Evolutionary conservation across 2,113 vertebrate genomes (phyloP).

Genomic region (Syngnathus scovelli): DNA sequence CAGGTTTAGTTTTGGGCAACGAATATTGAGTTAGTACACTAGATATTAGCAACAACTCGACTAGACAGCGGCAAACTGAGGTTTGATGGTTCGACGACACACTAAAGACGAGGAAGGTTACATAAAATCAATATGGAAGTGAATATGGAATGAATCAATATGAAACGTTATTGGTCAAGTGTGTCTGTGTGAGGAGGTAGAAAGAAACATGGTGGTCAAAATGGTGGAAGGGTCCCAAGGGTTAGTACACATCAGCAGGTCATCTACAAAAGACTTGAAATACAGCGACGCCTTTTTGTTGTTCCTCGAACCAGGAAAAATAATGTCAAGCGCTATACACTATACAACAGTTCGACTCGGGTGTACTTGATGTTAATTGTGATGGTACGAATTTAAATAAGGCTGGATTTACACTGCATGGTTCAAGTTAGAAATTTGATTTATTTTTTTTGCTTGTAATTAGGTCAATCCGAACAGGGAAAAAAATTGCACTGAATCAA

Average conservation of each 20-base stretch:
- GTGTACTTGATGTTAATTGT: not conserved
- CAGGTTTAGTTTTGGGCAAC: conserved; percentile 20
- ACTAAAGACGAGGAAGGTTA: conserved; percentile 10
- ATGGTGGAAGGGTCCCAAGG: conserved; percentile 38
- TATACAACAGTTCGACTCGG: not conserved
- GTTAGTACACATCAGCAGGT: conserved; percentile 4
- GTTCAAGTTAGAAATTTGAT: not conserved
- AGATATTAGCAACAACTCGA: not conserved
- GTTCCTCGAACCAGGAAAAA: conserved; percentile 18
- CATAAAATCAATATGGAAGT: conserved; percentile 4
- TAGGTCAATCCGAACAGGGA: not conserved
- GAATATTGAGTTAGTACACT: conserved; percentile 12
- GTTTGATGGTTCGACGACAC: conserved; percentile 37
- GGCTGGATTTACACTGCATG: not conserved
- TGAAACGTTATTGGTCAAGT: conserved; percentile 37
- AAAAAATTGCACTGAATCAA: not conserved
- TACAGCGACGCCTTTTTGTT: conserved; percentile 3
- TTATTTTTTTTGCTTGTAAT: not conserved
- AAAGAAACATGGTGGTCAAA: conserved; percentile 55
- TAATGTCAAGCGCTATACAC: not conserved
- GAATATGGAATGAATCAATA: conserved; percentile 23
- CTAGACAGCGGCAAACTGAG: conserved; percentile 35
- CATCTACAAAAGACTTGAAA: conserved; percentile 1
- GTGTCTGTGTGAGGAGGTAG: conserved; percentile 63
- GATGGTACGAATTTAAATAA: not conserved